Percentiles rank a stretch among this genome's conserved stretches.
Conservation (phyloP, 2,797 vertebrate species). For the Pogonophryne albipinna region DNA sequence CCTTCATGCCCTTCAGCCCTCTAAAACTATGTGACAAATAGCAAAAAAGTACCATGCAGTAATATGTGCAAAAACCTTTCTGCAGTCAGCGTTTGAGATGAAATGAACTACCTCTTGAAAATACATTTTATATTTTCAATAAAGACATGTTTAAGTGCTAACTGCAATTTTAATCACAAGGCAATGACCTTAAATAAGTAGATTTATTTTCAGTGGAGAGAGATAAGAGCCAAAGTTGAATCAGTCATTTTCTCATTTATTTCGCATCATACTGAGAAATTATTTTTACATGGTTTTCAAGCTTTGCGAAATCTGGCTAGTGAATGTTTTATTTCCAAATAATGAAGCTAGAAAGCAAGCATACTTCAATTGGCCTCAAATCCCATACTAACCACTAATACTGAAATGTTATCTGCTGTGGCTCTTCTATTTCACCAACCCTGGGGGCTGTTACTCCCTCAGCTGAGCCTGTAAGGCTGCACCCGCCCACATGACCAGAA, state of each 20-base stretch:
- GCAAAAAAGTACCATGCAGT: neutral
- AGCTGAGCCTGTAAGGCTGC: constrained; percentile 7
- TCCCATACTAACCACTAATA: neutral
- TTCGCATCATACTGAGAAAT: neutral
- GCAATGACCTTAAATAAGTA: no score
- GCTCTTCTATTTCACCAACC: neutral
- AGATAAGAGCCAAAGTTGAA: constrained; percentile 6
- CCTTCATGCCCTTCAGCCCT: constrained; percentile 15
- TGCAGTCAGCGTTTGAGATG: neutral
- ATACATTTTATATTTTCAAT: neutral
- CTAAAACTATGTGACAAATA: constrained; percentile 30
- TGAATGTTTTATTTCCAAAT: neutral
- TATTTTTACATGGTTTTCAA: neutral
- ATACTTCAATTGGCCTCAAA: neutral
- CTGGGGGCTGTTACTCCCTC: constrained; percentile 5
- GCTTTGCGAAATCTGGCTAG: neutral
- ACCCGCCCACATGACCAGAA: constrained; percentile 2
- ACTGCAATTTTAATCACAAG: neutral
- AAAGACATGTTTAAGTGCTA: neutral
- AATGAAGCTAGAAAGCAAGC: neutral
- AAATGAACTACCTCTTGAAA: constrained; percentile 3
- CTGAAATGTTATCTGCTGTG: neutral
- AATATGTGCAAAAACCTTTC: constrained; percentile 8
- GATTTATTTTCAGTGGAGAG: neutral
- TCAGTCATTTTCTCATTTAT: neutral